Percentiles rank a stretch among this genome's conserved stretches.
Evolutionary conservation across 1,140 invertebrate genomes (phyloP).

Genomic region (Aphelenchoides fujianensis): DNA sequence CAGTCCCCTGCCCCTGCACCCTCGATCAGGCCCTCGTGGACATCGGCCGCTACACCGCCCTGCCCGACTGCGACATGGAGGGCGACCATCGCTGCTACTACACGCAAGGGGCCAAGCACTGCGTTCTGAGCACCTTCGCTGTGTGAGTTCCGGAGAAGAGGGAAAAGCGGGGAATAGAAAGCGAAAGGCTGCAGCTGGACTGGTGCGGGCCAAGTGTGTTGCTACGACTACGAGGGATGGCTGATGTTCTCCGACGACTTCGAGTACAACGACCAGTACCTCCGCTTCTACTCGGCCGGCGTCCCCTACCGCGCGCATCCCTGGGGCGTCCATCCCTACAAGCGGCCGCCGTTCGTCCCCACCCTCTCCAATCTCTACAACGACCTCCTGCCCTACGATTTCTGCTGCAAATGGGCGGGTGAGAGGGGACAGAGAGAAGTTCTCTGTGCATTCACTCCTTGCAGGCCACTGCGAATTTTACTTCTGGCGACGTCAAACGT

Average conservation of each 20-base stretch:
- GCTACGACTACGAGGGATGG: slow-evolving; percentile 51
- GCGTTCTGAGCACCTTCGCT: slow-evolving; percentile 82
- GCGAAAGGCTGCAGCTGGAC: slow-evolving; percentile 45
- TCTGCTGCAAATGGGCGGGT: slow-evolving; percentile 89
- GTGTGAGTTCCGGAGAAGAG: slow-evolving; percentile 69
- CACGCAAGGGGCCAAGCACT: slow-evolving; percentile 82
- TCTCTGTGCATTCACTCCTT: no score
- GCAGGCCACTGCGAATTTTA: slow-evolving; percentile 89
- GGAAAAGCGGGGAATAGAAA: not conserved
- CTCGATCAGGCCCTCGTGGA: slow-evolving; percentile 72
- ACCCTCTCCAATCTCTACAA: slow-evolving; percentile 89
- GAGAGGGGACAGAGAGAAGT: no score
- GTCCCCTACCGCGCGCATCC: slow-evolving; percentile 46
- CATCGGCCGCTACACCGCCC: slow-evolving; percentile 79
- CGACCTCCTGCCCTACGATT: slow-evolving; percentile 86
- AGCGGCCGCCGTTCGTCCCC: slow-evolving; percentile 69
- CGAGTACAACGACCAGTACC: slow-evolving; percentile 48
- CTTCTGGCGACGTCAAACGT: slow-evolving; percentile 84
- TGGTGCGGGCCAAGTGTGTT: slow-evolving; percentile 42
- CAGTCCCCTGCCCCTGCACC: slow-evolving; percentile 80
- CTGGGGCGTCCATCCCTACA: slow-evolving; percentile 41
- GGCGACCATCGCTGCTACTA: slow-evolving; percentile 83
- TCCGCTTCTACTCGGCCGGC: slow-evolving; percentile 45
- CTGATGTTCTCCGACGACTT: slow-evolving; percentile 50
- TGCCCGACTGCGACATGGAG: slow-evolving; percentile 84